Conservation (phyloP, 2,888 invertebrate species). For the Ormyrus labotus region DNA sequence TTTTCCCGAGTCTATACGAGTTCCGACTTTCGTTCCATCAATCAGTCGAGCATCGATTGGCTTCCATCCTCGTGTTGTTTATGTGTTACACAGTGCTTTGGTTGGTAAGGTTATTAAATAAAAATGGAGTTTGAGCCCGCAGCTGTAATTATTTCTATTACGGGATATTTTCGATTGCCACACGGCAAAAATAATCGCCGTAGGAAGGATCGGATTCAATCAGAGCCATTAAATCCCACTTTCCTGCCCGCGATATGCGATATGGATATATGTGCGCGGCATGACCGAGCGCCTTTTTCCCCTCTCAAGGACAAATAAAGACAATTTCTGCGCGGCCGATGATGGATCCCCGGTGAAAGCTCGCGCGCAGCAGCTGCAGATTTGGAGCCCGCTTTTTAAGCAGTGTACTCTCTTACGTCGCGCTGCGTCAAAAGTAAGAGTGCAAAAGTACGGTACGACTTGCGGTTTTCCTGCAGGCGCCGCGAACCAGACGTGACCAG, state of each 20-base stretch:
- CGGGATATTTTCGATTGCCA: conserved; percentile 16
- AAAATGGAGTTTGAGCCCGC: not conserved
- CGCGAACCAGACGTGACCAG: conserved; percentile 4
- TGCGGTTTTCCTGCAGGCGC: not conserved
- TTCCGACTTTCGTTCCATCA: conserved; percentile 26
- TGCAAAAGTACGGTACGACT: not conserved
- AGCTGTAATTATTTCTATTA: conserved; percentile 8
- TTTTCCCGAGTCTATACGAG: not conserved
- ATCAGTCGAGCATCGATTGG: not conserved
- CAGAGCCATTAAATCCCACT: conserved; percentile 32
- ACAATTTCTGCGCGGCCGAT: conserved; percentile 7
- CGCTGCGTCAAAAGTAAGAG: conserved; percentile 25
- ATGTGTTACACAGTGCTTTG: not conserved
- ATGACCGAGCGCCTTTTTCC: conserved; percentile 3
- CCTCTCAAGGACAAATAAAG: conserved; percentile 27
- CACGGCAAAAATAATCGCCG: not conserved
- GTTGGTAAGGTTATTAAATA: conserved; percentile 9
- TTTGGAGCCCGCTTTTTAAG: conserved; percentile 11
- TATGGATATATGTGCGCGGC: not conserved
- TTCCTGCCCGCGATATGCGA: not conserved
- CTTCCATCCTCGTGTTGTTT: not conserved
- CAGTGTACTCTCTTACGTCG: not conserved
- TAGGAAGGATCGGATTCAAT: conserved; percentile 33
- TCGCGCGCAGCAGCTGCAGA: not conserved
- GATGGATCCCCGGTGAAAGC: conserved; percentile 32